Evolutionary conservation across 1,140 invertebrate genomes (phyloP).

Genomic region (Bombus waltoni): DNA sequence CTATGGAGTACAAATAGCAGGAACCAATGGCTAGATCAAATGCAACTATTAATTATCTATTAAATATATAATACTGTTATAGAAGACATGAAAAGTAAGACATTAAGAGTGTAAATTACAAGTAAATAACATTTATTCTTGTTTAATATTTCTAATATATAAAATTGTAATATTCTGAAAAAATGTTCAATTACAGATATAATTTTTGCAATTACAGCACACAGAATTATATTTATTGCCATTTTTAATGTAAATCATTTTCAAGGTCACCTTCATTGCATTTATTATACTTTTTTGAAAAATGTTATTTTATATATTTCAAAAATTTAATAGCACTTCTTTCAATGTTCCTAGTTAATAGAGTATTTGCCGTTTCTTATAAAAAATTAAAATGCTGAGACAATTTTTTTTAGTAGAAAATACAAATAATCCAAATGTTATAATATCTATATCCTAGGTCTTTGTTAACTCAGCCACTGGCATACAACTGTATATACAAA

Average conservation of each 20-base stretch:
- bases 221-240: not conserved
- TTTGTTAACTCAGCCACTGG: not conserved
- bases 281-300: not conserved
- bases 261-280: not conserved
- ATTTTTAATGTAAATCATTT: not conserved
- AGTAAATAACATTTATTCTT: not conserved
- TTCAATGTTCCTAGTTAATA: not conserved
- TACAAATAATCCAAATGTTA: not conserved
- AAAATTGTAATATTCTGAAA: not conserved
- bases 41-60: constrained; percentile 84
- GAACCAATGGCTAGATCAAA: no score
- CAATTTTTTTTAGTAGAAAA: not conserved
- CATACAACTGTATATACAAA: not conserved
- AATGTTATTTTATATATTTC: not conserved
- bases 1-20: no score
- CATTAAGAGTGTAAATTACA: not conserved
- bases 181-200: not conserved
- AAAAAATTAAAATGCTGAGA: not conserved
- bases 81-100: not conserved
- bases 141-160: not conserved
- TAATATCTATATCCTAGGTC: not conserved
- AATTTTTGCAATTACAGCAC: not conserved
- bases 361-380: not conserved
- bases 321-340: not conserved
- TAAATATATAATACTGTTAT: constrained; percentile 11